phyloP scores from a whole-genome alignment of 2,797 vertebrate genomes.

The Sebastolobus alascanus region DNA sequence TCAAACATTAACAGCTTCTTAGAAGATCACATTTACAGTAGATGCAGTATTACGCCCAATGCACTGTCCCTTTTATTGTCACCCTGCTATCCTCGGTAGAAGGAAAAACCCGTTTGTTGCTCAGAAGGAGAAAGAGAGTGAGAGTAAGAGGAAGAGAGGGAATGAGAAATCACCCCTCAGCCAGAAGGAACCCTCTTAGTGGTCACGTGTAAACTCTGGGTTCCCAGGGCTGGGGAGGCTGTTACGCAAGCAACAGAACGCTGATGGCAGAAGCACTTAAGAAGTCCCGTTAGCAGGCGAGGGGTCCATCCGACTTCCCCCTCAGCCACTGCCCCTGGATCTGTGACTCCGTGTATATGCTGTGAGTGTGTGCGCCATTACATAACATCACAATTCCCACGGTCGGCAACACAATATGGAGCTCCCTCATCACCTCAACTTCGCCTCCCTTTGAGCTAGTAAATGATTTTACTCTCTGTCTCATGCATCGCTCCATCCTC shows the following conservation, averaged over 20 bases:
- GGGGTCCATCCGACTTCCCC: slow-evolving; percentile 39
- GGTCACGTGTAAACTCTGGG: slow-evolving; percentile 59
- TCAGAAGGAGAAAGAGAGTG: slow-evolving; percentile 5
- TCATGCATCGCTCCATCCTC: not conserved
- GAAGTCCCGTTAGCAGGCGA: slow-evolving; percentile 48
- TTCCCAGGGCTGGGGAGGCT: slow-evolving; percentile 37
- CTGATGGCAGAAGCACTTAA: slow-evolving; percentile 75
- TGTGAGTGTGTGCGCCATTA: slow-evolving; percentile 38
- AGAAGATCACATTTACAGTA: slow-evolving; percentile 33
- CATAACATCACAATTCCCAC: slow-evolving; percentile 54
- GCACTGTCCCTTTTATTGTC: not conserved
- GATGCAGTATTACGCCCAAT: not conserved
- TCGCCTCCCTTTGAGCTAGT: slow-evolving; percentile 4
- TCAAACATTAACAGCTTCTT: slow-evolving; percentile 44
- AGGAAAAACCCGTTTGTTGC: slow-evolving; percentile 33
- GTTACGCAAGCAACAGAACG: slow-evolving; percentile 71
- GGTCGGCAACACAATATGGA: slow-evolving; percentile 43
- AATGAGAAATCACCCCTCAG: slow-evolving; percentile 52
- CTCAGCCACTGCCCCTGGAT: slow-evolving; percentile 35
- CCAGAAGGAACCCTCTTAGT: slow-evolving; percentile 53
- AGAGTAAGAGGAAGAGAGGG: slow-evolving; percentile 26
- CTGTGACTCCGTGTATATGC: slow-evolving; percentile 38
- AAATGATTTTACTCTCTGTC: slow-evolving; percentile 2
- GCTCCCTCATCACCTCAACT: slow-evolving; percentile 25
- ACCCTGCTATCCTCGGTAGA: slow-evolving; percentile 12